Conservation (phyloP, 1,140 invertebrate species). For the Monomorium pharaonis region DNA sequence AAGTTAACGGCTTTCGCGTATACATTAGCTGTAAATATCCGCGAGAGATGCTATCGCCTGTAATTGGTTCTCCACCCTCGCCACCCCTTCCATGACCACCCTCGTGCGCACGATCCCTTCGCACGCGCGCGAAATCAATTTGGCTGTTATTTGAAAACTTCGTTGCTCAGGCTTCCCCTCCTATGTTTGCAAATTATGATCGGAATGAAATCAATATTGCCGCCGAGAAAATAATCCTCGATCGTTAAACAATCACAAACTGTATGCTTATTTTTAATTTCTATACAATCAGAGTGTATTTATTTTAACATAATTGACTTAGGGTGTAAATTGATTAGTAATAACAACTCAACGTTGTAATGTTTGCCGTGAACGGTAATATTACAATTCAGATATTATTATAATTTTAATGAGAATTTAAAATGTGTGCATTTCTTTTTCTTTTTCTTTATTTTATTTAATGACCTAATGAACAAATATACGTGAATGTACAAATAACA, state of each 20-base stretch:
- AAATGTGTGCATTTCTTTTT: not conserved
- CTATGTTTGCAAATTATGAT: constrained; percentile 38
- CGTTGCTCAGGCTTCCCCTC: constrained; percentile 7
- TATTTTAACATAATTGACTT: not conserved
- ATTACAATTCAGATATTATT: not conserved
- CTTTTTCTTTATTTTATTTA: not conserved
- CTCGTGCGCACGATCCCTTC: constrained; percentile 41
- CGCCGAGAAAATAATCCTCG: not conserved
- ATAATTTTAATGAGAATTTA: not conserved
- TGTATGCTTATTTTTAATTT: not conserved
- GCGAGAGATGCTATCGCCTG: constrained; percentile 54
- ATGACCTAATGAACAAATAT: not conserved
- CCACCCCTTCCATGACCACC: constrained; percentile 20
- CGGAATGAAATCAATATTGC: not conserved
- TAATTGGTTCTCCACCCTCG: constrained; percentile 49
- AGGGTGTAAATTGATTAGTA: not conserved
- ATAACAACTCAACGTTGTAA: not conserved
- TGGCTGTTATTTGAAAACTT: constrained; percentile 51
- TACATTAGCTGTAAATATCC: constrained; percentile 58
- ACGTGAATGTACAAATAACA: not conserved
- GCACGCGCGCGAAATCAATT: constrained; percentile 53
- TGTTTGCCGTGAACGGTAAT: not conserved
- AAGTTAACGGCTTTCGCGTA: constrained; percentile 48
- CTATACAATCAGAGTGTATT: not conserved
- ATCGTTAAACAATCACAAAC: not conserved